Evolutionary conservation across 2,113 vertebrate species (phyloP), one percentile per base, ranked within the genome.

Genomic region (Trichechus manatus): DNA sequence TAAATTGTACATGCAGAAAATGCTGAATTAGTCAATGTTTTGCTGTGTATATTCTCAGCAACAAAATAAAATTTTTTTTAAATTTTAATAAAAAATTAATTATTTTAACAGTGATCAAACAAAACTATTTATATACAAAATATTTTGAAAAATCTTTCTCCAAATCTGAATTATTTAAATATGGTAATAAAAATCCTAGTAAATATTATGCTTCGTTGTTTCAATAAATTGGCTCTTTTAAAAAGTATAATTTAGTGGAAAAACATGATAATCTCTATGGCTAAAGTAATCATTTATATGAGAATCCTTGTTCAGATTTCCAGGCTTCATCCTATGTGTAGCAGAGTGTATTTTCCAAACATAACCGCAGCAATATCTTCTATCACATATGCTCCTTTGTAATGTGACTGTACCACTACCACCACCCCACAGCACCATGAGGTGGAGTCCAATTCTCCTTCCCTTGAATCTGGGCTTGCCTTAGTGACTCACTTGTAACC

Each of bases 111-210:
- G 78, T 25, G 61, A 83, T 44, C 15, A 29, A 82, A 68, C 15
- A 29, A 82, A 68, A 33, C 31, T 8, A 44, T 29, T 9, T 63
- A 42, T 42, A 59, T 39, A 27, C 15, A 56, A 89, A 89, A 68
- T 68, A 83, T 1, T 87, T 82, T 22, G 39, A 72, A 82, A 77
- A 92, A 63, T 78, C 6, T 70, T 88, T n/a, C 83, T 66, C 44
- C 70, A 96, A 94, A 92, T 80, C 33, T n/a, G 47, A 91, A 70
- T 42, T 42, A 78, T 29, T 89, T 68, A 93, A 93, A 72, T 92
- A 53, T 23, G 17, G 13, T 27, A 64, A 92, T 75, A 93, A 87
- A 90, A 61, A 25, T 86, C 47, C 53, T 39, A 82, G 68, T 27
- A 85, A 89, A 61, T 59, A 75, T n/a, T 63, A 63, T 3, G 20